These are phyloP conservation scores for Drosophila varians DNA, from an alignment of 1,140 invertebrate genomes.

Conservation along the genomic window DNA sequence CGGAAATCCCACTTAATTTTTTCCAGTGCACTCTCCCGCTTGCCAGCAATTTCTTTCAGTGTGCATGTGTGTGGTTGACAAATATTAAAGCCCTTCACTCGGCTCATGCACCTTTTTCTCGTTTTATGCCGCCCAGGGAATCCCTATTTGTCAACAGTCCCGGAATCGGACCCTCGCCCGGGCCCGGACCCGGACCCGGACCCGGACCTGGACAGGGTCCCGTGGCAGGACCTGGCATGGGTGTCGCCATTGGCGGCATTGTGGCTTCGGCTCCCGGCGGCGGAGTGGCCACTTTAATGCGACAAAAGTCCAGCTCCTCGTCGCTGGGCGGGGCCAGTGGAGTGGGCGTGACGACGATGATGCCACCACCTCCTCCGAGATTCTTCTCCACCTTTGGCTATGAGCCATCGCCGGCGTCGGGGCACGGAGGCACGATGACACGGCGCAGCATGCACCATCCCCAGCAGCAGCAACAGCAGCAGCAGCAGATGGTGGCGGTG, in stretches of 20 bases:
- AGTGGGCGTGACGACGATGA: slow-evolving; percentile 26
- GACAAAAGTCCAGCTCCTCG: slow-evolving; percentile 75
- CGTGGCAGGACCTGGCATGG: slow-evolving; percentile 1
- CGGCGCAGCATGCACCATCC: slow-evolving; percentile 68
- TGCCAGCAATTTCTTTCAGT: not conserved
- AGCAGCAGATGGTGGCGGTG: slow-evolving; percentile 52
- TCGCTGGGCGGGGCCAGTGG: slow-evolving; percentile 48
- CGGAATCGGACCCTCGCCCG: slow-evolving; percentile 29
- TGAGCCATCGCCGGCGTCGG: slow-evolving; percentile 59
- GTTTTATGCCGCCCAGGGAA: slow-evolving; percentile 53
- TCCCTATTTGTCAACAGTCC: slow-evolving; percentile 81
- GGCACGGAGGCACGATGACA: slow-evolving; percentile 34
- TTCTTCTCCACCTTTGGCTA: slow-evolving; percentile 83
- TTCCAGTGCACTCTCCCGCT: not conserved
- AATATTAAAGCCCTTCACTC: slow-evolving; percentile 61
- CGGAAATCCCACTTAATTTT: not conserved
- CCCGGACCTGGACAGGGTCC: not conserved
- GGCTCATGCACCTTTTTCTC: slow-evolving; percentile 3
- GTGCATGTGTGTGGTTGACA: slow-evolving; percentile 35
- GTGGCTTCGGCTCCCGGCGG: slow-evolving; percentile 15
- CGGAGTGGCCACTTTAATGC: slow-evolving; percentile 67
- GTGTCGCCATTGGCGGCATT: slow-evolving; percentile 1
- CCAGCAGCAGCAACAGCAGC: slow-evolving; percentile 50
- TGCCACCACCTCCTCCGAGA: slow-evolving; percentile 63
- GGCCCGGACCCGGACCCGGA: not conserved